Base-by-base conservation (phyloP, 2,797 vertebrate species). In the Lacerta viridis region DNA sequence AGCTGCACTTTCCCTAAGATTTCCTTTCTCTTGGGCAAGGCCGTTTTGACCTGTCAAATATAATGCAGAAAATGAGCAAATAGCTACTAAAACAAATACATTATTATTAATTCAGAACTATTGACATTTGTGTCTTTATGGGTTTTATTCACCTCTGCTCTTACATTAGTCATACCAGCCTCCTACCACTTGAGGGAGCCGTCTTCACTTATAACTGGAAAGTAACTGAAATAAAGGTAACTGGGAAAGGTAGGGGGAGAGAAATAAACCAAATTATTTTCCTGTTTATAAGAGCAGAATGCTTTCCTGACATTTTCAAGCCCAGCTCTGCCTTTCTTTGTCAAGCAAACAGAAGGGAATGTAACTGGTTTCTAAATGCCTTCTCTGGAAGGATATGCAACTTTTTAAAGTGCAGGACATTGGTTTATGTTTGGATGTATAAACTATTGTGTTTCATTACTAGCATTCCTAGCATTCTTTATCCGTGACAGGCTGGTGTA, bases 141-240 rank as follows among this genome's bases (percentile, higher is more conserved):
- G 3, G 75, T 75, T 59, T 84, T 7, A 75, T 59, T 27, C 46
- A 61, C 11, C 33, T 25, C 3, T 29, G 61, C 4, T 18, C 23
- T 66, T 41, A 7, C 18, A 59, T 1, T 46, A 92, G 92, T 85
- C 91, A 72, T 93, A 84, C 50, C 43, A 88, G 2, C 88, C 91
- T 94, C 93, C 93, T 92, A 55, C 95, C 95, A 93, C 93, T 17
- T 87, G 94, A 94, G 95, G 94, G 95, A 93, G 93, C 93, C 94
- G 92, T 89, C 43, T 84, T 84, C 86, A 92, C 93, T 95, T 25
- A 50, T 86, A 92, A 46, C 81, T 80, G 27, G 7, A 87, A 59
- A 59, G 36, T 86, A 3, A 20, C 13, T 39, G 5, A 27, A 27
- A 39, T 13, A 29, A 23, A 41, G 20, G 43, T 8, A 18, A 6